Conservation (phyloP, 2,888 invertebrate genomes). For the Andrena chrysosceles region DNA sequence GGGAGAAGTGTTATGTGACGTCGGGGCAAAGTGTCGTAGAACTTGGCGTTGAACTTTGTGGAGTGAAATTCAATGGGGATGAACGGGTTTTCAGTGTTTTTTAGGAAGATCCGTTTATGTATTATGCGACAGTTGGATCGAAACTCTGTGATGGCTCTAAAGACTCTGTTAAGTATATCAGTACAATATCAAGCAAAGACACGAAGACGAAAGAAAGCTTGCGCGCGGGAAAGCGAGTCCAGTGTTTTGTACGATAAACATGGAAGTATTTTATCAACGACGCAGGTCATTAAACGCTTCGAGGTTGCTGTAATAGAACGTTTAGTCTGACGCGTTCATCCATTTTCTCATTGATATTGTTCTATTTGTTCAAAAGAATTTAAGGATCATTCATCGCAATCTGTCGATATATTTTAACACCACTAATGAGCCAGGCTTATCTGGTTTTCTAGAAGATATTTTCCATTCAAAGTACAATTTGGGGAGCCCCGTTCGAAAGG, state of each 20-base stretch:
- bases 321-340: background rate
- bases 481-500: background rate
- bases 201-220: background rate
- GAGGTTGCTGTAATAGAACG: background rate
- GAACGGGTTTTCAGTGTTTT: background rate
- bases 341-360: background rate
- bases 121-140: background rate
- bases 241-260: constrained; percentile 32
- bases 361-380: background rate
- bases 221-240: background rate
- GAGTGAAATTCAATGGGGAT: background rate
- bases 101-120: background rate
- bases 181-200: background rate
- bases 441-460: background rate
- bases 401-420: background rate
- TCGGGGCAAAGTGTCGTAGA: constrained; percentile 28
- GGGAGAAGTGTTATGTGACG: constrained; percentile 12
- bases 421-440: background rate
- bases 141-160: background rate
- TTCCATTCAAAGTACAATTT: constrained; percentile 6
- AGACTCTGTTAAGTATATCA: background rate
- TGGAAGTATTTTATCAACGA: constrained; percentile 14
- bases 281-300: background rate
- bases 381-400: background rate
- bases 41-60: background rate